Evolutionary conservation across 2,797 vertebrate species (phyloP), one percentile per base, ranked within the genome.

Genomic region (Aeoliscus strigatus): DNA sequence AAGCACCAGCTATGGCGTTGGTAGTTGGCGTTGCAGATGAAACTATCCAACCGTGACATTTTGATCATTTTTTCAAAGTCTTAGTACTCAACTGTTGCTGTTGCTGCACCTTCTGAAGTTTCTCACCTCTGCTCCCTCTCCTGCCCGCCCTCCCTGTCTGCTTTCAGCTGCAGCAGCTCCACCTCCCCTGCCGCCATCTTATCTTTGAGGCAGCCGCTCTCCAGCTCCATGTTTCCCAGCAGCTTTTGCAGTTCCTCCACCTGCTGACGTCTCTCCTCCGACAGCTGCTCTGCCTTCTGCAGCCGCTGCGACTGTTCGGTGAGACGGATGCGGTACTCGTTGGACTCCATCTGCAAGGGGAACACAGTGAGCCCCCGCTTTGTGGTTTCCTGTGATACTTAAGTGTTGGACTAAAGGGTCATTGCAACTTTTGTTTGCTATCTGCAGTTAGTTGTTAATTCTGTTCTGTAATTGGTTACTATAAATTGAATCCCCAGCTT

Each of bases 231-330:
- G 23, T 63, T 77, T 1, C 47, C 66, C 75, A 94, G 64, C 21
- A 92, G 84, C 39, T 80, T 85, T 66, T 90, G 88, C 53, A 96
- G 84, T 61, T 91, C 89, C 1, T 90, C 83, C 12, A 90, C 66
- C 38, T 70, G 79, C 34, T 68, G 53, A 18, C 83, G 79, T 28
- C 72, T 86, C 50, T 84, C 75, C 16, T 71, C 66, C 0, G 66
- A 69, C 12, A 21, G 73, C 16, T 53, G 39, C 67, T 90, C 87
- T 0, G 77, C 87, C 61, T 54, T 76, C 66, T 53, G 69, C 32
- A 92, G 87, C 1, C 55, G 82, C 31, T 69, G 38, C 0, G 72
- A 72, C 12, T 82, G 83, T 60, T 87, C 80, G 0, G 85, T 79
- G 0, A 85, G 83, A 29, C 86, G 86, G 13, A 51, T 55, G 44